Conservation (phyloP, 2,888 invertebrate species). For the Rhagophthalmus giganteus region DNA sequence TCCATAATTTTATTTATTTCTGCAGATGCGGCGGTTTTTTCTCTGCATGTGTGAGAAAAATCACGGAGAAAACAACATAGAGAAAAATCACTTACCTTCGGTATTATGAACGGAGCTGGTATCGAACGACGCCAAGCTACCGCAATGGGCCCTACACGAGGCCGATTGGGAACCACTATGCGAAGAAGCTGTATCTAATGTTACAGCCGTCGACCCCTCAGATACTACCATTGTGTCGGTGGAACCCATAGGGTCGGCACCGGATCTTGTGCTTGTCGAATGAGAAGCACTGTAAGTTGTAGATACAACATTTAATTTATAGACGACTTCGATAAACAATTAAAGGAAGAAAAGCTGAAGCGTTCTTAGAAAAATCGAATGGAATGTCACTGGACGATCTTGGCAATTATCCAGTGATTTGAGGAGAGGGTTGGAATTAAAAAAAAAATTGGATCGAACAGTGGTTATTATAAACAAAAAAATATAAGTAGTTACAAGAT, state of each 20-base stretch:
- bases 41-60: not conserved
- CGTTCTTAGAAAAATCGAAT: too few relatives aligned
- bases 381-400: too few relatives aligned
- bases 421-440: too few relatives aligned
- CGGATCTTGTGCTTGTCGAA: slow-evolving; percentile 51
- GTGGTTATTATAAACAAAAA: too few relatives aligned
- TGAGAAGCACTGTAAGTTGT: slow-evolving; percentile 55
- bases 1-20: too few relatives aligned
- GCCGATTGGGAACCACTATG: slow-evolving; percentile 57
- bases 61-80: not conserved
- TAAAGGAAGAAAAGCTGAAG: too few relatives aligned
- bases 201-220: slow-evolving; percentile 59
- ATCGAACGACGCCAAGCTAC: slow-evolving; percentile 60
- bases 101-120: slow-evolving; percentile 56
- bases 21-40: too few relatives aligned
- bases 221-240: slow-evolving; percentile 61
- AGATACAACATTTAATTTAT: too few relatives aligned
- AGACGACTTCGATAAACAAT: too few relatives aligned
- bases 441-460: too few relatives aligned
- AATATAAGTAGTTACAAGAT: too few relatives aligned
- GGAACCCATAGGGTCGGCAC: slow-evolving; percentile 57
- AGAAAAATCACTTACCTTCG: slow-evolving; percentile 57
- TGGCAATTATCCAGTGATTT: too few relatives aligned
- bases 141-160: slow-evolving; percentile 60
- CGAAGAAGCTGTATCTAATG: slow-evolving; percentile 59